Evolutionary conservation across 2,888 invertebrate species (phyloP).

Genomic region (Xylota sylvarum): DNA sequence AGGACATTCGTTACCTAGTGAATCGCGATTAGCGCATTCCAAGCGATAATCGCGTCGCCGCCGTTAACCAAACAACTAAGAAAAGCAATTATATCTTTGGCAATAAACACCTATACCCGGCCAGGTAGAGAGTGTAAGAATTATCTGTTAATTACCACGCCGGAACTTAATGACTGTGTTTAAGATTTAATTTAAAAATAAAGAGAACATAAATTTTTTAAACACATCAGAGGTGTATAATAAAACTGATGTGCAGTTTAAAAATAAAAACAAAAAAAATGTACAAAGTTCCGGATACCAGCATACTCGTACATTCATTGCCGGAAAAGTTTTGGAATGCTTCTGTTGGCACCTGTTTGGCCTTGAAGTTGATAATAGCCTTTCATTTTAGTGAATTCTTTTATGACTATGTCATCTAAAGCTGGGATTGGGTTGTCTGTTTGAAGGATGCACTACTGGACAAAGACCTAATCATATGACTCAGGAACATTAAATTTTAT

Average conservation of each 20-base stretch:
- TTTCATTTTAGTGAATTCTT: too few relatives aligned
- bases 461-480: too few relatives aligned
- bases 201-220: slow-evolving; percentile 27
- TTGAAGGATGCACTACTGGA: too few relatives aligned
- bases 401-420: too few relatives aligned
- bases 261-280: too few relatives aligned
- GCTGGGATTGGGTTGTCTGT: too few relatives aligned
- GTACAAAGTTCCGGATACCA: slow-evolving; percentile 18
- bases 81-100: not conserved
- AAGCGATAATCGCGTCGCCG: not conserved
- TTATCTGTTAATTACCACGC: not conserved
- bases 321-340: not conserved
- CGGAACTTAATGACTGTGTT: slow-evolving; percentile 8
- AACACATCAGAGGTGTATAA: not conserved
- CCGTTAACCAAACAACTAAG: not conserved
- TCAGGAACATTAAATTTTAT: too few relatives aligned
- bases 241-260: slow-evolving; percentile 9
- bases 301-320: not conserved
- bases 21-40: not conserved
- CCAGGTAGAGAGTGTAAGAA: not conserved
- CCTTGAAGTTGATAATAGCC: too few relatives aligned
- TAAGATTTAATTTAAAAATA: slow-evolving; percentile 18
- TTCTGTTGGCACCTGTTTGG: too few relatives aligned
- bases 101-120: not conserved
- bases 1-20: slow-evolving; percentile 23